These are phyloP conservation scores for Chaenocephalus aceratus DNA, from an alignment of 2,113 vertebrate genomes.

Conservation along the genomic window DNA sequence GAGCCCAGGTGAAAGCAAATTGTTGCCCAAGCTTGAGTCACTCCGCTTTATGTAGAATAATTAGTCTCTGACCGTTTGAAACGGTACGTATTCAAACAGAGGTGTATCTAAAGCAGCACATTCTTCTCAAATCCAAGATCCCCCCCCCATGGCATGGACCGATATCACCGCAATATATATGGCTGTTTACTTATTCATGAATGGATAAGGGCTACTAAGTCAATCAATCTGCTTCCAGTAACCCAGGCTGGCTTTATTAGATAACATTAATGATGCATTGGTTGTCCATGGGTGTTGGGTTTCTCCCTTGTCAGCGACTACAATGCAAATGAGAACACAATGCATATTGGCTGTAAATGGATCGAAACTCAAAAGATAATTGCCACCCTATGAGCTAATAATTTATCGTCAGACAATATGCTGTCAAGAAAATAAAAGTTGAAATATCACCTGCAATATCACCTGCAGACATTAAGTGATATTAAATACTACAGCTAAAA, in stretches of 20 bases:
- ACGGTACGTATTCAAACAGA: slow-evolving; percentile 25
- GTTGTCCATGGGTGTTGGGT: slow-evolving; percentile 60
- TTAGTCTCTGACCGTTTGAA: slow-evolving; percentile 42
- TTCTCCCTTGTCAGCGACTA: slow-evolving; percentile 60
- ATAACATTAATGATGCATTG: slow-evolving; percentile 80
- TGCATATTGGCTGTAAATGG: slow-evolving; percentile 33
- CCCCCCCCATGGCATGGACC: slow-evolving; percentile 2
- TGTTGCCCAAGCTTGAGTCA: slow-evolving; percentile 48
- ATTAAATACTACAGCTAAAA: not conserved
- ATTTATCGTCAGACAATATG: slow-evolving; percentile 37
- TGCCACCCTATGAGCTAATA: slow-evolving; percentile 24
- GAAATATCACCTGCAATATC: slow-evolving; percentile 38
- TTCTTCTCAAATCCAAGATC: slow-evolving; percentile 16
- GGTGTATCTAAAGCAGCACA: slow-evolving; percentile 12
- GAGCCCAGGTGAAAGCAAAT: slow-evolving; percentile 43
- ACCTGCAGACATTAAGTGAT: slow-evolving; percentile 23
- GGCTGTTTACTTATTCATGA: slow-evolving; percentile 79
- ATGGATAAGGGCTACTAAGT: slow-evolving; percentile 73
- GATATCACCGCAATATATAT: slow-evolving; percentile 63
- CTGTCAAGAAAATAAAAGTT: slow-evolving; percentile 12
- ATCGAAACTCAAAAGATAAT: slow-evolving; percentile 40
- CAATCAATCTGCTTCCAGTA: slow-evolving; percentile 75
- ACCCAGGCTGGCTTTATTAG: slow-evolving; percentile 71
- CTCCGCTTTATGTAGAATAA: slow-evolving; percentile 59
- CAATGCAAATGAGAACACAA: slow-evolving; percentile 57